Base-by-base conservation (phyloP, 2,888 invertebrate species). In the Mesochorus sp. region DNA sequence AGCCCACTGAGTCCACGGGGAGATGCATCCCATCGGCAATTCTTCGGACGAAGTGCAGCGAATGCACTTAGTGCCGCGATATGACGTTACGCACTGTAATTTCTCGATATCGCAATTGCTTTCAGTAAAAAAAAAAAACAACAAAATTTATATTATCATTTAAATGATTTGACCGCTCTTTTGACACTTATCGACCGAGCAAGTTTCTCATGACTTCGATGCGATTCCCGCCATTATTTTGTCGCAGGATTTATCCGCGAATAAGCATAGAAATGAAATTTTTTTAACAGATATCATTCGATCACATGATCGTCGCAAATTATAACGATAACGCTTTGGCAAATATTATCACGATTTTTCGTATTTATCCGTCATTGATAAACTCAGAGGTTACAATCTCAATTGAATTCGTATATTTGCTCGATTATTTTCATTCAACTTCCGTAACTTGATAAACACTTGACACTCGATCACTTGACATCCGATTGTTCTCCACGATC, bases 11-110 rank as follows among this genome's bases (percentile, higher is more conserved):
- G 81, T 89, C 90, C 89, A 90, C 91, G 88, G 91, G 90, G 84
- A 91, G 91, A 91, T 91, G 91, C 91, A 91, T 91, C 89, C 91
- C 91, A 90, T 90, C 88, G 87, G 88, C 89, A 83, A 86, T 80
- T 85, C 83, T 81, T 78, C 83, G 85, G 81, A 64, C 83, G 82
- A 79, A 71, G 70, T 70, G 76, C 79, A 61, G 53, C 76, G 66
- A 74, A 68, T 78, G 76, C 73, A 59, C 79, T 67, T 66, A 71
- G 75, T 75, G 64, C 28, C 64, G 31, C 51, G 68, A 72, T 37
- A 53, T 47, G 17, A n/a, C 76, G 34, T 39, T 51, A 26, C 70
- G 67, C 72, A 70, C 59, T 66, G 75, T 74, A 10, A 37, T 68
- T 42, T 8, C 21, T 19, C 10, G 47, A 61, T 17, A 39, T 57